A percentile compares a stretch with the other conserved stretches of the same genome.
phyloP scores from a whole-genome alignment of 2,113 vertebrate species.

The Arvicanthis niloticus region DNA sequence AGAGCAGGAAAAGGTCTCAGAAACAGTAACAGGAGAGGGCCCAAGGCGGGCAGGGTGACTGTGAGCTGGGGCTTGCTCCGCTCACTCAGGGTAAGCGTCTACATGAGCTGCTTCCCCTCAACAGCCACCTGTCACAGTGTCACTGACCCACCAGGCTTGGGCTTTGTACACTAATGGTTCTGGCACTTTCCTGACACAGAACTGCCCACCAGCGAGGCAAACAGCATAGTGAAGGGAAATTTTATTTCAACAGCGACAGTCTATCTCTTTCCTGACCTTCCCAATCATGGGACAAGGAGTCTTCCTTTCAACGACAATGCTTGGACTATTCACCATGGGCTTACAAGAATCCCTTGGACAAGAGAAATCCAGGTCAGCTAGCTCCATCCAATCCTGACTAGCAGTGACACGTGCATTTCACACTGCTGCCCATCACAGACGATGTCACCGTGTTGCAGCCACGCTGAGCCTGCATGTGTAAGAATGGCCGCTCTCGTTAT shows the following conservation, averaged over 20 bases:
- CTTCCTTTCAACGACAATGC: neutral
- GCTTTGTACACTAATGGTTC: neutral
- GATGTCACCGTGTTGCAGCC: neutral
- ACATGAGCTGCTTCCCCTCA: neutral
- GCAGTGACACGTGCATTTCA: neutral
- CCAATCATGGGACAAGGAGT: neutral
- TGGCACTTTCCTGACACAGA: neutral
- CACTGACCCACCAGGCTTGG: neutral
- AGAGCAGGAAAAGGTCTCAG: neutral
- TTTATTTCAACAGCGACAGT: neutral
- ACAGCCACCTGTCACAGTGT: neutral
- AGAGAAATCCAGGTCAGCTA: neutral
- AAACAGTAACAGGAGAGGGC: neutral
- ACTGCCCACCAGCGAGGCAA: neutral
- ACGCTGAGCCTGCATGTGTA: no score
- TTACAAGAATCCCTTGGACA: neutral
- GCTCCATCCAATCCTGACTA: neutral
- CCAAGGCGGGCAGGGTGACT: neutral
- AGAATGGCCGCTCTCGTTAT: neutral
- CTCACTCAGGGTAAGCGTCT: neutral
- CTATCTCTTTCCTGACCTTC: conserved; percentile 9
- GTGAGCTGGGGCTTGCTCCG: neutral
- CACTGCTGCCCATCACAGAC: neutral
- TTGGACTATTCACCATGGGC: neutral
- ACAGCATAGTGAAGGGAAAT: neutral